These are phyloP conservation scores for Casuarius casuarius DNA, from an alignment of 2,113 vertebrate species.

Conservation along the genomic window DNA sequence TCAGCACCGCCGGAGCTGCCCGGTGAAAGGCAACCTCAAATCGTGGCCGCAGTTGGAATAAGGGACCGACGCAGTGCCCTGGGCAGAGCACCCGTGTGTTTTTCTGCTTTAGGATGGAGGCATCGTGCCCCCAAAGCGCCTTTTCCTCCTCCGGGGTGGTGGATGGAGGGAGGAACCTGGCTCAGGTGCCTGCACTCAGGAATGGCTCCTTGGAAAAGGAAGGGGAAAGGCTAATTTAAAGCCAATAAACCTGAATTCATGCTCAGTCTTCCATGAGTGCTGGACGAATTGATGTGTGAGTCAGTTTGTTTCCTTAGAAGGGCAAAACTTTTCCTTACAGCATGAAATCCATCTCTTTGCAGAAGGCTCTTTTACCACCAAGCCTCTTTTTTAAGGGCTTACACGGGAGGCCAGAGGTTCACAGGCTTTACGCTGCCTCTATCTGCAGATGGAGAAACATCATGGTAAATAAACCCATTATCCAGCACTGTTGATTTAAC, in stretches of 20 bases:
- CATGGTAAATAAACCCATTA: slow-evolving; percentile 26
- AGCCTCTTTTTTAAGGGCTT: not conserved
- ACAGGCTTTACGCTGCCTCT: not conserved
- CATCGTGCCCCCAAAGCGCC: not conserved
- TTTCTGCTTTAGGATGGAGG: not conserved
- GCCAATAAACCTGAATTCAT: not conserved
- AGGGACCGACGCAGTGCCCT: not conserved
- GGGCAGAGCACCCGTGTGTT: not conserved
- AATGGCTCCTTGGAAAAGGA: not conserved
- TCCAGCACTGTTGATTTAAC: slow-evolving; percentile 16
- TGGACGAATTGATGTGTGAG: not conserved
- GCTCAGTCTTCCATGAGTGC: not conserved
- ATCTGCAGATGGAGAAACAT: not conserved
- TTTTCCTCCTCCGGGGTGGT: not conserved
- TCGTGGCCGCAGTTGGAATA: not conserved
- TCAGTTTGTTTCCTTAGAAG: not conserved
- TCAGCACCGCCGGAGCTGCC: not conserved
- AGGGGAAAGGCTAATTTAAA: slow-evolving; percentile 39
- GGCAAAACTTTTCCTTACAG: not conserved
- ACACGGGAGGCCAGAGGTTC: not conserved
- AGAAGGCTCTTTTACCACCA: not conserved
- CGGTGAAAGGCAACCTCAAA: not conserved
- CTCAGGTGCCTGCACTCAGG: not conserved
- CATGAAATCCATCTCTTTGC: not conserved
- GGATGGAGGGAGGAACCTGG: not conserved